Conservation (phyloP, 2,888 invertebrate species). For the Antitype chi region DNA sequence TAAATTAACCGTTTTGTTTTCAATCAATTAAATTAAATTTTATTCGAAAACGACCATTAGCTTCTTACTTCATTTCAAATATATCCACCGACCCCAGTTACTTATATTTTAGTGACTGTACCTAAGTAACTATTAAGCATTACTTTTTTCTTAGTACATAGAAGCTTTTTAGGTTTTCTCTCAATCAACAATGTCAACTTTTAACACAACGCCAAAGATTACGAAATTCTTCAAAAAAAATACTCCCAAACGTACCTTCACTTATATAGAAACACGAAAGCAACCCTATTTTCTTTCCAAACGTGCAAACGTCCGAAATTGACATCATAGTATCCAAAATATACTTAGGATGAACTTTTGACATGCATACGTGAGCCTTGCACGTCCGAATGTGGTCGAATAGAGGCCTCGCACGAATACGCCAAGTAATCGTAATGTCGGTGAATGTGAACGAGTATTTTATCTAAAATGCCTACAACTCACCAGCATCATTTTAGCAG, state of each 20-base stretch:
- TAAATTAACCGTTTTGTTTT: too few species aligned
- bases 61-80: too few species aligned
- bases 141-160: too few species aligned
- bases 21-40: too few species aligned
- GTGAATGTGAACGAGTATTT: not conserved
- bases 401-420: not conserved
- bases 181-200: not conserved
- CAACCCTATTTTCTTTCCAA: constrained; percentile 14
- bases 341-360: constrained; percentile 47
- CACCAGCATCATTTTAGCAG: too few species aligned
- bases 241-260: not conserved
- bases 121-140: too few species aligned
- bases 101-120: too few species aligned
- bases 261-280: constrained; percentile 24
- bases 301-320: constrained; percentile 34
- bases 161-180: not conserved
- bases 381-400: constrained; percentile 30
- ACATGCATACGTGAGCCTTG: constrained; percentile 52
- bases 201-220: not conserved
- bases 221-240: not conserved
- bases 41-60: too few species aligned
- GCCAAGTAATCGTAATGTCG: not conserved
- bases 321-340: constrained; percentile 36
- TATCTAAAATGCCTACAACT: too few species aligned
- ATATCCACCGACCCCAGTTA: too few species aligned